Percentiles rank a stretch among this genome's conserved stretches.
Conservation (phyloP, 2,797 vertebrate species). For the Orientallactaga sibirica region DNA sequence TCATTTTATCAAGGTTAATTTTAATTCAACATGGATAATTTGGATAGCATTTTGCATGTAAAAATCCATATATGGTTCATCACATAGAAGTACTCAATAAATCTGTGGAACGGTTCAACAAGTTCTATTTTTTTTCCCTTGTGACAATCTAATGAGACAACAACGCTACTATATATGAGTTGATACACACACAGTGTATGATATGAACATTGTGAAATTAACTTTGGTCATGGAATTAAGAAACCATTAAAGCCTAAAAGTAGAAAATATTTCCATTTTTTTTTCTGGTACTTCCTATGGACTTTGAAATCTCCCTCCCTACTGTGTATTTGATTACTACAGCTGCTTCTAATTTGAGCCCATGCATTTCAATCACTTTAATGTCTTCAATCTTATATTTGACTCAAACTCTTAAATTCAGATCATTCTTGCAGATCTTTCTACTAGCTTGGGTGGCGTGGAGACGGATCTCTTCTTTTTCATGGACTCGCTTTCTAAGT, state of each 20-base stretch:
- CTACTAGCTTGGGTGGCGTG: background rate
- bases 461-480: background rate
- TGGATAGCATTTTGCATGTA: background rate
- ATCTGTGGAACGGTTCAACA: background rate
- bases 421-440: background rate
- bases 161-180: background rate
- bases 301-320: conserved; percentile 53
- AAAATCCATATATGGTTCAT: background rate
- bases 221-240: conserved; percentile 40
- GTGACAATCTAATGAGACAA: background rate
- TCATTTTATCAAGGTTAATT: background rate
- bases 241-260: conserved; percentile 23
- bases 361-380: conserved; percentile 61
- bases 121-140: background rate
- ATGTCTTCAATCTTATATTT: conserved; percentile 25
- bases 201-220: conserved; percentile 16
- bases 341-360: conserved; percentile 58
- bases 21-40: background rate
- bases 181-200: background rate
- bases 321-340: conserved; percentile 57
- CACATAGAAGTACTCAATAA: background rate
- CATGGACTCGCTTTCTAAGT: background rate
- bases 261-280: conserved; percentile 59
- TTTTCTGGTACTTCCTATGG: conserved; percentile 13
- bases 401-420: conserved; percentile 33